phyloP scores from a whole-genome alignment of 2,888 invertebrate species.

The Platypus cylindrus region DNA sequence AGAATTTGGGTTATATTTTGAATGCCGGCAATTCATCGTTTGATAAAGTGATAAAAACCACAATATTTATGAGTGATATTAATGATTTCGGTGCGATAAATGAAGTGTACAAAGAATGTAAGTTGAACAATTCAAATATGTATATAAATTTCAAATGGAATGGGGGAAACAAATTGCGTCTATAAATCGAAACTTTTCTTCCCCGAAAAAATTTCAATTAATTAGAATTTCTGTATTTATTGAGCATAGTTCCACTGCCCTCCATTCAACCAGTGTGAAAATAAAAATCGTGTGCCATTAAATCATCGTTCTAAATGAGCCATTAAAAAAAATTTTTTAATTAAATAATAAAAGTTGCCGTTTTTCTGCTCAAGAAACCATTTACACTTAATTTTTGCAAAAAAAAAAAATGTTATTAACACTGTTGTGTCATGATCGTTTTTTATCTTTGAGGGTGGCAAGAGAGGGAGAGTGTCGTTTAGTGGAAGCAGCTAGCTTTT shows the following conservation, averaged over 20 bases:
- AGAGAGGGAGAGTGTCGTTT: not conserved
- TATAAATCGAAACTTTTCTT: no score
- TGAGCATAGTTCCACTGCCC: no score
- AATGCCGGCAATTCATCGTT: slow-evolving; percentile 59
- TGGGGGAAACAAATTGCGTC: no score
- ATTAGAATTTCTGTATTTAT: no score
- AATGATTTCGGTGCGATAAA: slow-evolving; percentile 71
- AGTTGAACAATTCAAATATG: no score
- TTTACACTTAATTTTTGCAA: no score
- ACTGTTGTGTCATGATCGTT: not conserved
- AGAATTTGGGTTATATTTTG: slow-evolving; percentile 64
- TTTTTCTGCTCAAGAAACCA: no score
- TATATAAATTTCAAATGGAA: no score
- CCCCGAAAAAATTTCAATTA: no score
- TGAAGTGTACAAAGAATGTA: slow-evolving; percentile 74
- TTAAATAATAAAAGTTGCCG: slow-evolving; percentile 2
- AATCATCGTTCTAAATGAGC: no score
- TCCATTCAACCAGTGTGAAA: no score
- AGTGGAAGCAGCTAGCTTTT: not conserved
- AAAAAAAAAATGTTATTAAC: slow-evolving; percentile 2
- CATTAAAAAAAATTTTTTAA: slow-evolving; percentile 2
- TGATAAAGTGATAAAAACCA: slow-evolving; percentile 75
- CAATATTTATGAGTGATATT: slow-evolving; percentile 68
- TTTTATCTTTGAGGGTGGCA: not conserved
- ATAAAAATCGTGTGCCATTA: no score